Base-by-base conservation (phyloP, 2,797 vertebrate species). In the Eptatretus atami region DNA sequence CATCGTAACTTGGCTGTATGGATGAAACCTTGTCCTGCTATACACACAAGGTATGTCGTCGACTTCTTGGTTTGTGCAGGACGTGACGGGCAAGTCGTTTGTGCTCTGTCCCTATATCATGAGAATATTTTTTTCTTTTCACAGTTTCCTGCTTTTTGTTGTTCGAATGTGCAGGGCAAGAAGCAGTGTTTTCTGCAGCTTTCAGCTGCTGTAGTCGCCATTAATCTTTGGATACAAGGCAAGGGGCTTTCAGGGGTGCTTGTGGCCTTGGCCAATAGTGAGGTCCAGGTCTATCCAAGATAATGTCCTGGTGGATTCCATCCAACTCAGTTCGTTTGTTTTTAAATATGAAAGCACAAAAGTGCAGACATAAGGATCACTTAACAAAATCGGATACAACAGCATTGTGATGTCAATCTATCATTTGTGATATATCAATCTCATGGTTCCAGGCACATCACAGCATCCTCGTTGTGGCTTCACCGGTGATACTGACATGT, bases 261-360 rank as follows among this genome's bases (percentile, higher is more conserved):
- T 71, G 77, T 81, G 11, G 81, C 75, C 3, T 71, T 88, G 68
- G 77, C 79, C 64, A 84, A 78, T 53, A 73, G 75, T 15, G 82
- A 87, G 70, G 79, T 87, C 15, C 81, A 80, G 12, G 72, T 87
- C 64, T 87, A 80, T 71, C 74, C n/a, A 73, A 0, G 82, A 87
- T 69, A 84, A 86, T 72, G 78, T 77, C 67, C 75, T 86, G 11
- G 70, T 87, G 66, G 75, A 78, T 53, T 63, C 75, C 68, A 77
- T 84, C 71, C 77, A 66, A 52, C 77, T 78, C 0, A 81, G 76
- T 3, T 79, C 80, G 69, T 69, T 3, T 31, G 3, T n/a, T 31
- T 3, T 31, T 31, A n/a, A n/a, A n/a, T n/a, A n/a, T n/a, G n/a
- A n/a, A n/a, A n/a, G n/a, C n/a, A n/a, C n/a, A n/a, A n/a, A n/a